Percentiles rank a stretch among this genome's conserved stretches.
These are phyloP conservation scores for Acanthiza pusilla DNA, from an alignment of 2,797 vertebrate genomes.

Conservation along the genomic window DNA sequence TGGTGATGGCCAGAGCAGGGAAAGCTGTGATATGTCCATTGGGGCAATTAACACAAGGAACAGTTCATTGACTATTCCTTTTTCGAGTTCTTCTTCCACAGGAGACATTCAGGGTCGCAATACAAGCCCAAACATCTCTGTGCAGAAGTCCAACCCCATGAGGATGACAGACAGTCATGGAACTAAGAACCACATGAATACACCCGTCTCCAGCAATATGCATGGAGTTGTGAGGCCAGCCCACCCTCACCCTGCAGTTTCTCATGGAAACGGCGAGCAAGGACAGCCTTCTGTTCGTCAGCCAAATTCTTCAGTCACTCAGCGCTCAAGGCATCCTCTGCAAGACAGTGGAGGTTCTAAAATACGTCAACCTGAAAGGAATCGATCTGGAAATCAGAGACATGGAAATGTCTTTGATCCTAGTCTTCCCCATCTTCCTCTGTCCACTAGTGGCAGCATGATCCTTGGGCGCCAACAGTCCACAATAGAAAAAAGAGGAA, in stretches of 20 bases:
- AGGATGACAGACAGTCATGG: slow-evolving; percentile 84
- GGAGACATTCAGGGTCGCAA: slow-evolving; percentile 91
- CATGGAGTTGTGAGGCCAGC: slow-evolving; percentile 83
- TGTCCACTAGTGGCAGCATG: slow-evolving; percentile 85
- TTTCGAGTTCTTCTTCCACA: slow-evolving; percentile 81
- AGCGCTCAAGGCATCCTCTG: slow-evolving; percentile 87
- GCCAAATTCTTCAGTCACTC: slow-evolving; percentile 81
- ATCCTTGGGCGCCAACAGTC: slow-evolving; percentile 89
- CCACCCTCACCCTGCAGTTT: slow-evolving; percentile 84
- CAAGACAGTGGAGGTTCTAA: slow-evolving; percentile 84
- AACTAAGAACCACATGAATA: slow-evolving; percentile 88
- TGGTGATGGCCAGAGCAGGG: slow-evolving; percentile 73
- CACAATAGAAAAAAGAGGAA: slow-evolving; percentile 83
- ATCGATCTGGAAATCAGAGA: slow-evolving; percentile 85
- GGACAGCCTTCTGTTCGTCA: slow-evolving; percentile 84
- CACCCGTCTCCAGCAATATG: slow-evolving; percentile 89
- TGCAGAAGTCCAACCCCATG: slow-evolving; percentile 89
- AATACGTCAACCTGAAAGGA: slow-evolving; percentile 86
- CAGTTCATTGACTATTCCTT: slow-evolving; percentile 77
- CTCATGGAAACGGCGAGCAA: slow-evolving; percentile 87
- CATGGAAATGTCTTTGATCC: slow-evolving; percentile 90
- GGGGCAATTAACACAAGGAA: slow-evolving; percentile 76
- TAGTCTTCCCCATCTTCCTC: slow-evolving; percentile 84
- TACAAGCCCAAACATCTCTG: slow-evolving; percentile 87
- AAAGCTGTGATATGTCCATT: slow-evolving; percentile 80